Percentiles rank a stretch among this genome's conserved stretches.
phyloP scores from a whole-genome alignment of 2,113 vertebrate species.

The Urocynchramus pylzowi region DNA sequence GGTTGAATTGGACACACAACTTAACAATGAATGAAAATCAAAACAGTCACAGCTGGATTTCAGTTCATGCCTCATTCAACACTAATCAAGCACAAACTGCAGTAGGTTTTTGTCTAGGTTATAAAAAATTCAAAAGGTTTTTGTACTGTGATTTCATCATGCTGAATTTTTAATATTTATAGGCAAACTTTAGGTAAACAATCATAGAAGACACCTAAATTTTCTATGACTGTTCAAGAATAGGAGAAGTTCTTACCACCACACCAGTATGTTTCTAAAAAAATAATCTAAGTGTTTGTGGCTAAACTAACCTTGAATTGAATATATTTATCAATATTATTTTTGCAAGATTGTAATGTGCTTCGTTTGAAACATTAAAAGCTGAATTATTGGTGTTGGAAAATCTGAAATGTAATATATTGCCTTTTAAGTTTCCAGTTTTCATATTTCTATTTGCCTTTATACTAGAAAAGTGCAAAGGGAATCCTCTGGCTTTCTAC shows the following conservation, averaged over 20 bases:
- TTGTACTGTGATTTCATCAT: neutral
- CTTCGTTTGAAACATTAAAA: neutral
- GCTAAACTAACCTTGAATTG: neutral
- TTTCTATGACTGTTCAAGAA: neutral
- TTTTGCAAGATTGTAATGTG: neutral
- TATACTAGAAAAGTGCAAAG: neutral
- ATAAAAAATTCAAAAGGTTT: constrained; percentile 16
- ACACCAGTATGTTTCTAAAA: neutral
- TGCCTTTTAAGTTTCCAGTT: neutral
- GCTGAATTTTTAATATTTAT: neutral
- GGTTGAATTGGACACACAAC: neutral
- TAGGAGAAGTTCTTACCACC: neutral
- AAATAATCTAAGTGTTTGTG: neutral
- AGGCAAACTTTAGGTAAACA: neutral
- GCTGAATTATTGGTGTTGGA: neutral
- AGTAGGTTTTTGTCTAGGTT: neutral
- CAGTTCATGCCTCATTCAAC: neutral
- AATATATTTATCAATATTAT: neutral
- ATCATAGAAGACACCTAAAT: neutral
- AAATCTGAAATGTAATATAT: neutral
- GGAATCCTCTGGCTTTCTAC: neutral
- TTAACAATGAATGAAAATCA: neutral
- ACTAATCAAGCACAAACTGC: neutral
- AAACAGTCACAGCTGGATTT: neutral
- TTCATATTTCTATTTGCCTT: neutral